Base-by-base conservation (phyloP, 2,113 vertebrate species). In the Vicugna pacos region DNA sequence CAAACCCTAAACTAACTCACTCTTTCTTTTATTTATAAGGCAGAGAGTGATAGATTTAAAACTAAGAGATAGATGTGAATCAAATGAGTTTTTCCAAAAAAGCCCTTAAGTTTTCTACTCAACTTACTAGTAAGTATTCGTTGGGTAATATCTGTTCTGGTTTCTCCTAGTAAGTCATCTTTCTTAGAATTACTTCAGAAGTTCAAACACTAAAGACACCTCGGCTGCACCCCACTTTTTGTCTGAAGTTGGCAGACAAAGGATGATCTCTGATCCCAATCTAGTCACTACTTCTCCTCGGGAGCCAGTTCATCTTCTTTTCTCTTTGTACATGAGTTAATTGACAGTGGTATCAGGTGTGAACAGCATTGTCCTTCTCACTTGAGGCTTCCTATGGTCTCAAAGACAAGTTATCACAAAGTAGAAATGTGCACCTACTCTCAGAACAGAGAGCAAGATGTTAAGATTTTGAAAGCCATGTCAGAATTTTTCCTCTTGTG, bases 21-120 rank as follows among this genome's bases (percentile, higher is more conserved):
- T 94, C 42, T 93, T 38, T 58, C 26, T 93, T 38, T 82, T 62
- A 96, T 60, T 84, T 85, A 77, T 22, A 91, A 58, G n/a, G n/a
- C n/a, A n/a, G 46, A 90, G 22, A 75, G 10, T 70, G 17, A 76
- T 35, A 79, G 38, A 83, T 69, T 88, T 80, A 93, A 48, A 80
- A 79, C 15, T 46, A 80, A 83, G 62, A 77, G 73, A 70, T 8
- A 72, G 19, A 65, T 92, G 50, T 42, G 17, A 77, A n/a, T 73
- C 48, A 65, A 90, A 26, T 42, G 15, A 58, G 8, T 70, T 91
- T 80, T 94, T 84, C 0, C 50, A 62, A 79, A 56, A 50, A 26
- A 90, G 14, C 9, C 28, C 48, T 52, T 50, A 83, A 30, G 0
- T 56, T 80, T 96, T 54, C 30, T 92, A 50, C 7, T 91, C 48